These are phyloP conservation scores for Acrocephalus arundinaceus DNA, from an alignment of 2,113 vertebrate species.

Conservation along the genomic window DNA sequence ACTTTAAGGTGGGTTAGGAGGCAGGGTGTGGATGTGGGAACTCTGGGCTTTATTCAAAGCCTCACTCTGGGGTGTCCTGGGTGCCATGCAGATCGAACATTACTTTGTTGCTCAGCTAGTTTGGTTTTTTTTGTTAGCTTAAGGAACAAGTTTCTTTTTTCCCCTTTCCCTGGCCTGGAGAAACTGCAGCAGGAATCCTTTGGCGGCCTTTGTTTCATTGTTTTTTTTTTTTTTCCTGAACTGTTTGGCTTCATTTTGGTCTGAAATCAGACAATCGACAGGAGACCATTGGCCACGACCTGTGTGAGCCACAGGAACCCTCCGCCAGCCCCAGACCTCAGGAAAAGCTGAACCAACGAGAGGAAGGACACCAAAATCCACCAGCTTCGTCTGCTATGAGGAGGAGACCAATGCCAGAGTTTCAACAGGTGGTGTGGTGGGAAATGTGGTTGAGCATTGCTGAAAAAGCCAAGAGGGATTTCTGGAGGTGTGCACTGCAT, in stretches of 20 bases:
- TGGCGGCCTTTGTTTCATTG: accelerated
- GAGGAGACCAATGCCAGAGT: background rate
- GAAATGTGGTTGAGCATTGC: background rate
- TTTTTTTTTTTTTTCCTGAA: background rate
- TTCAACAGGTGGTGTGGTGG: background rate
- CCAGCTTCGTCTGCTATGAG: background rate
- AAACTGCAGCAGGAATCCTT: background rate
- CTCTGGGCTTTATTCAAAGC: background rate
- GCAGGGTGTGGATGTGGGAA: background rate
- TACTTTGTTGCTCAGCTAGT: background rate
- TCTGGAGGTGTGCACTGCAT: background rate
- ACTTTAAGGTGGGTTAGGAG: background rate
- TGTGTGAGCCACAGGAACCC: accelerated
- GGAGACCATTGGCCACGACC: background rate
- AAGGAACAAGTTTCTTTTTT: background rate
- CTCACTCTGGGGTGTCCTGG: background rate
- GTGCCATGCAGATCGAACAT: accelerated
- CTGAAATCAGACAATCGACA: background rate
- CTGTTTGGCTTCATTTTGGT: background rate
- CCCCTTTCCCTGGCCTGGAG: background rate
- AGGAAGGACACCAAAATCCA: background rate
- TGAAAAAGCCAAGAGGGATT: background rate
- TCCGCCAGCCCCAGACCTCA: accelerated
- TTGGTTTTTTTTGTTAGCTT: background rate
- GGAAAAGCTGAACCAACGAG: background rate